Conservation (phyloP, 2,113 vertebrate genomes). For the Nycticebus coucang region DNA sequence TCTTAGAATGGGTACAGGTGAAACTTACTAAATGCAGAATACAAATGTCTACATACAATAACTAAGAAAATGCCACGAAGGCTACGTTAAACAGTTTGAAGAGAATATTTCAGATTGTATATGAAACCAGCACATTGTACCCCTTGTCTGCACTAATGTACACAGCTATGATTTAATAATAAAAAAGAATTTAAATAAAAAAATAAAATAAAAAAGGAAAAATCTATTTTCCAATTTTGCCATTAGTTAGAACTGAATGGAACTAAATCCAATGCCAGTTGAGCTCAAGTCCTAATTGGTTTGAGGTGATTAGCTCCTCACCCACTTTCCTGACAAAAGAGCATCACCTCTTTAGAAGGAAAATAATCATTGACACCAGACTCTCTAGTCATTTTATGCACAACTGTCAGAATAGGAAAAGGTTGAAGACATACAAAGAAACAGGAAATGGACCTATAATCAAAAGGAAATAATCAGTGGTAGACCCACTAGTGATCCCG, state of each 20-base stretch:
- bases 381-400: background rate
- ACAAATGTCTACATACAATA: too few species aligned
- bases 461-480: background rate
- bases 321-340: background rate
- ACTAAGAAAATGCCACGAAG: too few species aligned
- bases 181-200: too few species aligned
- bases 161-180: too few species aligned
- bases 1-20: too few species aligned
- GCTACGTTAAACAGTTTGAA: too few species aligned
- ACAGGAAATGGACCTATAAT: background rate
- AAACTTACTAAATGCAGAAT: too few species aligned
- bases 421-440: background rate
- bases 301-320: background rate
- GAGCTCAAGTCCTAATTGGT: background rate
- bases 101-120: too few species aligned
- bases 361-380: background rate
- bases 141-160: too few species aligned
- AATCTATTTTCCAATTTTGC: background rate
- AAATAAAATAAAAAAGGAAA: background rate
- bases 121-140: too few species aligned
- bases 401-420: background rate
- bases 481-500: background rate
- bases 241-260: background rate
- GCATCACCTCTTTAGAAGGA: background rate
- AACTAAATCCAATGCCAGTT: background rate